Percentiles rank a stretch among this genome's conserved stretches.
Conservation (phyloP, 1,140 invertebrate genomes). For the Drosophila hydei region DNA sequence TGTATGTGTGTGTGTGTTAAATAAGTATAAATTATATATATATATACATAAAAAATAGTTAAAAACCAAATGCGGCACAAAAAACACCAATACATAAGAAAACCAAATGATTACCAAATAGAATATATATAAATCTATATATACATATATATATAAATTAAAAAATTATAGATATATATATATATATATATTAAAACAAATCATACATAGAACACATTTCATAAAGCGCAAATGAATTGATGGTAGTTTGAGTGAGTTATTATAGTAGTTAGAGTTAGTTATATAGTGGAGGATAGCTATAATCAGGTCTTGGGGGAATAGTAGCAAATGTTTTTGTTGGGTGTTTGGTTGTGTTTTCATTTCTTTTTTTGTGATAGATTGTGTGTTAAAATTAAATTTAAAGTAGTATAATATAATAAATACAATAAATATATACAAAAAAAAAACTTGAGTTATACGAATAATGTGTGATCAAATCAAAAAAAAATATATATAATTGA, state of each 20-base stretch:
- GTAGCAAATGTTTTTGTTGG: slow-evolving; percentile 32
- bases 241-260: slow-evolving; percentile 32
- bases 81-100: slow-evolving; percentile 48
- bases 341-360: slow-evolving; percentile 18
- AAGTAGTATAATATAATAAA: slow-evolving; percentile 46
- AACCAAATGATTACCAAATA: slow-evolving; percentile 40
- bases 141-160: slow-evolving; percentile 20
- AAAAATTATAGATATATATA: slow-evolving; percentile 19
- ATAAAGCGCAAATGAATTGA: slow-evolving; percentile 63
- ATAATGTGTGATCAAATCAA: slow-evolving; percentile 65
- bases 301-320: slow-evolving; percentile 3
- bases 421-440: slow-evolving; percentile 70
- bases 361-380: slow-evolving; percentile 33
- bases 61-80: slow-evolving; percentile 57
- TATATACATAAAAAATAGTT: slow-evolving; percentile 35
- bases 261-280: slow-evolving; percentile 25
- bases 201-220: slow-evolving; percentile 61
- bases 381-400: slow-evolving; percentile 63
- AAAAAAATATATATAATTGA: slow-evolving; percentile 30
- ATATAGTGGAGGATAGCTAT: slow-evolving; percentile 14
- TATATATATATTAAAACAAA: slow-evolving; percentile 46
- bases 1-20: slow-evolving; percentile 37
- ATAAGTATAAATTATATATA: slow-evolving; percentile 12
- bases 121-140: slow-evolving; percentile 17
- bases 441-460: slow-evolving; percentile 63